Evolutionary conservation across 1,140 invertebrate species (phyloP), one percentile per base, ranked within the genome.

Genomic region (Forficula auricularia): DNA sequence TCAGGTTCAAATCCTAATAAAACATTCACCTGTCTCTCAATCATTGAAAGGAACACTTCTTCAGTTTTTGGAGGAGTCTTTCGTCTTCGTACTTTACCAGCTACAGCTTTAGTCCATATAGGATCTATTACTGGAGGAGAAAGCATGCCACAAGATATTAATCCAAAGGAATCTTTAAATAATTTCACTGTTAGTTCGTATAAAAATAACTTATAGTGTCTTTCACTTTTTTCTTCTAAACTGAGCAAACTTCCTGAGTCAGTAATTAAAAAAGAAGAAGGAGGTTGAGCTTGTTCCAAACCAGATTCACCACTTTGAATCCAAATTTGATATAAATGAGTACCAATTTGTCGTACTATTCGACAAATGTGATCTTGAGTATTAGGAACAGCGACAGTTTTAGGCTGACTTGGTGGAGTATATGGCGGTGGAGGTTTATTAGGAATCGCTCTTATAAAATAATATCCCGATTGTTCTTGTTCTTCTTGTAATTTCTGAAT

Each of bases 341-440:
- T 1, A 70, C 49, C 47, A 70, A 62, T 12, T 67, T 61, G 9
- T 60, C 51, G 9, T 60, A 62, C 0, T 58, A 14, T 36, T n/a
- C n/a, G 13, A 15, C 13, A 20, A 43, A 43, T 22, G 43, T 39
- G 15, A 20, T 18, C 10, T 36, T 18, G 27, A 39, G 32, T 19
- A 2, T 19, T 19, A 1, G 33, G n/a, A 2, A 27, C 22, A 12
- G 19, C 42, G 1, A 14, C 13, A 3, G 14, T 20, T 19, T 7
- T 6, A 2, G 43, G 16, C 1, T 56, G 58, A 2, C 50, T 53
- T 10, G 70, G 73, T 13, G 70, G 76, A 6, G 69, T 75, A 47
- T 80, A 81, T 0, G 77, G 77, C 0, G 77, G 77, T 6, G 77
- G 77, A 8, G 76, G 75, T 54, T 80, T 79, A 48, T 75, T 73